phyloP scores from a whole-genome alignment of 92 coral and sea anemone genomes.

The Umimayanthus kanabou region DNA sequence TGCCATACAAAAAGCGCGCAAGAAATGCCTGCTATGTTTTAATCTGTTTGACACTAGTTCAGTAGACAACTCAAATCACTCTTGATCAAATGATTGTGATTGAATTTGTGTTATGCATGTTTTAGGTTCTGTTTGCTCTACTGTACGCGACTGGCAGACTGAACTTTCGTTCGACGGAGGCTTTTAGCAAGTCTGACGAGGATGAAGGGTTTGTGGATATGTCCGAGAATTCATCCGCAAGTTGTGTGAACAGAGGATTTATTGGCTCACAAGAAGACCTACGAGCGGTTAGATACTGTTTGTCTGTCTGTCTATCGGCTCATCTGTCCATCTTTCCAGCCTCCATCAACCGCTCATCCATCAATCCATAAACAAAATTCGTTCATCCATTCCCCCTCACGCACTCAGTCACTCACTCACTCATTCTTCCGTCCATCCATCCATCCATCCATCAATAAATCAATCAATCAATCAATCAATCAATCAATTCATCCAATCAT shows the following conservation, averaged over 20 bases:
- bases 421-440: background rate
- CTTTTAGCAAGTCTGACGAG: conserved; percentile 17
- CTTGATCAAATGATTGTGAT: background rate
- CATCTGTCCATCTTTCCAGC: background rate
- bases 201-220: conserved; percentile 68
- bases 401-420: background rate
- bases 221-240: conserved; percentile 35
- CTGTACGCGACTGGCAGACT: conserved; percentile 44
- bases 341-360: background rate
- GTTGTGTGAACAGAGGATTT: conserved; percentile 45
- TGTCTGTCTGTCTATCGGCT: background rate
- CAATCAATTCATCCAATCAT: background rate
- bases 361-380: background rate
- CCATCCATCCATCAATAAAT: too few relatives aligned
- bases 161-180: conserved; percentile 2
- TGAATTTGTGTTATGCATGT: background rate
- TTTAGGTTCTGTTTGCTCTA: conserved; percentile 47
- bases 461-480: too few relatives aligned
- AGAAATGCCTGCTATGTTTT: too few relatives aligned
- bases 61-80: too few relatives aligned
- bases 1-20: too few relatives aligned
- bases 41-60: background rate
- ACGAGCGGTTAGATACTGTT: conserved; percentile 34
- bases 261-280: conserved; percentile 15
- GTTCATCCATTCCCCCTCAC: too few relatives aligned